Base-by-base conservation (phyloP, 2,797 vertebrate species). In the Ptychobarbus kaznakovi region DNA sequence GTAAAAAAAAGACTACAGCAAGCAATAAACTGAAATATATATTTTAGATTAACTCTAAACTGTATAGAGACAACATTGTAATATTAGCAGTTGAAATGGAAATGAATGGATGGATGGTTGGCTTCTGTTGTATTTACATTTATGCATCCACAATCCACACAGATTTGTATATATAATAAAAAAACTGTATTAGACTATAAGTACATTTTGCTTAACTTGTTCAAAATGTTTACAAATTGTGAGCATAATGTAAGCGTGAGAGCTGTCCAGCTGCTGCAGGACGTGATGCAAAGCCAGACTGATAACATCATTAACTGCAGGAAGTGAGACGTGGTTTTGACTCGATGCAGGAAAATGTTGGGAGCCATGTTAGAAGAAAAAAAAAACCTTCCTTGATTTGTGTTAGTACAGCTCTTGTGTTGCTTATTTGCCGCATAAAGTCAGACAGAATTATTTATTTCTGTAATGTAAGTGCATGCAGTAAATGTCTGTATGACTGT, bases 71-170 rank as follows among this genome's bases (percentile, higher is more conserved):
- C 13, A 49, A 73, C 25, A 2, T 44, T 32, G 28, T 32, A 32
- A 32, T 32, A 32, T 32, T n/a, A 20, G 22, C 69, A 72, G 13
- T 72, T 72, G 1, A 32, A 32, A 32, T 32, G 42, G 13, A 46
- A 72, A 72, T 22, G 1, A 72, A 72, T 22, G 1, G 16, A 28
- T 46, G 44, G 2, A 22, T 70, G n/a, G 6, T 20, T 51, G 25
- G 25, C 44, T 74, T 73, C 42, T 51, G 2, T 32, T 74, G 44
- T 32, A 74, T 74, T 70, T 44, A 44, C 40, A 72, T 70, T 70
- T 22, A 13, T 42, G 8, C 20, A 42, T 40, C 40, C 20, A 40
- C 20, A 44, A 70, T 69, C 66, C 66, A 68, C 16, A 11, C 8
- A 22, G 38, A 40, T 20, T 32, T 32, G 32, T 32, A 32, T 32